These are phyloP conservation scores for Gallinago nigripennis DNA, from an alignment of 2,797 vertebrate genomes.

Conservation along the genomic window DNA sequence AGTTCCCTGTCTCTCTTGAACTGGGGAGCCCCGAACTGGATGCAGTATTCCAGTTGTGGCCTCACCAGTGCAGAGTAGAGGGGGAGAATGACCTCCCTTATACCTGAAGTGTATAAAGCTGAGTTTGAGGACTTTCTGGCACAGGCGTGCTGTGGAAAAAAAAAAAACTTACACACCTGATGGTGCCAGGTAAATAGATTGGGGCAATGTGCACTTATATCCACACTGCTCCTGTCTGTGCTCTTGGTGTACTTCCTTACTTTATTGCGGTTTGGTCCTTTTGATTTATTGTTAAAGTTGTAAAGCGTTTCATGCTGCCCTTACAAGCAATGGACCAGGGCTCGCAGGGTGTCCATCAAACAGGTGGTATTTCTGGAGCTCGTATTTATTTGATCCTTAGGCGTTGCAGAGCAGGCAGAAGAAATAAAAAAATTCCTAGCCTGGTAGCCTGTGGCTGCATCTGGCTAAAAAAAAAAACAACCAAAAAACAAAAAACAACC, in stretches of 20 bases:
- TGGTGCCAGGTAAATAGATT: background rate
- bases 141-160: background rate
- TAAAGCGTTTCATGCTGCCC: background rate
- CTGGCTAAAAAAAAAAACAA: background rate
- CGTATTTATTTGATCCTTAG: background rate
- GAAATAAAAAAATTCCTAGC: background rate
- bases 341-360: background rate
- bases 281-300: background rate
- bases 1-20: too few species aligned
- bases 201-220: background rate
- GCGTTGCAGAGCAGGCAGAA: background rate
- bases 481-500: too few species aligned
- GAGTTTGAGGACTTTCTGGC: background rate
- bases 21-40: too few species aligned
- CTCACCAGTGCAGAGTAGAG: too few species aligned
- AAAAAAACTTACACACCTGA: fast-evolving
- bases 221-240: background rate
- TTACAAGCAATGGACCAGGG: background rate
- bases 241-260: background rate
- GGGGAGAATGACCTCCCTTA: too few species aligned
- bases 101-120: background rate
- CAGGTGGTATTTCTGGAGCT: background rate
- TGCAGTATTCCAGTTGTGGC: too few species aligned
- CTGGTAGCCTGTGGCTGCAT: background rate
- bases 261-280: background rate